Conservation (phyloP, 2,888 invertebrate genomes). For the Antheraea yamamai region DNA sequence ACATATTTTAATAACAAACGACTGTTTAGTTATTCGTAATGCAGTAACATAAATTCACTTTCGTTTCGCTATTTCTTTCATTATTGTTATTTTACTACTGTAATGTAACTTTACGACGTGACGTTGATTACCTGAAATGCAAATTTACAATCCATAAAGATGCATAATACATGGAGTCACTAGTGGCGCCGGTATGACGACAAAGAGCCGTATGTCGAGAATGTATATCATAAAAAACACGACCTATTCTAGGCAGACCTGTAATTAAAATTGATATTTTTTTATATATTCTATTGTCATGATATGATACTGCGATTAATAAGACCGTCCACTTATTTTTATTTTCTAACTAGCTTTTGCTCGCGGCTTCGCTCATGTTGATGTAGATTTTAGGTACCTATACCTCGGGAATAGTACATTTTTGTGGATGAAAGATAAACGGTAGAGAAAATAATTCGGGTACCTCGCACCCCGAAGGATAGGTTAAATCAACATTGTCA, state of each 20-base stretch:
- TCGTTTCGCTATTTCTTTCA: neutral
- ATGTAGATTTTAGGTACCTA: too few relatives aligned
- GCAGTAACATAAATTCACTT: neutral
- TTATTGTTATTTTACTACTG: neutral
- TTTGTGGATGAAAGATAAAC: too few relatives aligned
- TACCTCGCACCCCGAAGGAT: too few relatives aligned
- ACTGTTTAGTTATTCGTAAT: neutral
- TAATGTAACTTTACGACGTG: neutral
- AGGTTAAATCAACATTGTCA: too few relatives aligned
- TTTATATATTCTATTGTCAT: neutral
- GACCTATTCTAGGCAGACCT: neutral
- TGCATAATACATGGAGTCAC: neutral
- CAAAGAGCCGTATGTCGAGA: neutral
- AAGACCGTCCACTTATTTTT: neutral
- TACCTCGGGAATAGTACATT: too few relatives aligned
- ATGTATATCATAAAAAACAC: neutral
- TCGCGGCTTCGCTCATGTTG: too few relatives aligned
- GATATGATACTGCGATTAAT: neutral
- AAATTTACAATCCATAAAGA: neutral
- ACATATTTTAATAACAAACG: neutral
- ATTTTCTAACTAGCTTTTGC: too few relatives aligned
- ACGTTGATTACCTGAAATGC: neutral
- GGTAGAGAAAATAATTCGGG: too few relatives aligned
- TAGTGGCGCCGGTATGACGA: conserved; percentile 17
- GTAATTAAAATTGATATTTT: conserved; percentile 2